Conservation (phyloP, 2,888 invertebrate species). For the Ochropleura plecta region DNA sequence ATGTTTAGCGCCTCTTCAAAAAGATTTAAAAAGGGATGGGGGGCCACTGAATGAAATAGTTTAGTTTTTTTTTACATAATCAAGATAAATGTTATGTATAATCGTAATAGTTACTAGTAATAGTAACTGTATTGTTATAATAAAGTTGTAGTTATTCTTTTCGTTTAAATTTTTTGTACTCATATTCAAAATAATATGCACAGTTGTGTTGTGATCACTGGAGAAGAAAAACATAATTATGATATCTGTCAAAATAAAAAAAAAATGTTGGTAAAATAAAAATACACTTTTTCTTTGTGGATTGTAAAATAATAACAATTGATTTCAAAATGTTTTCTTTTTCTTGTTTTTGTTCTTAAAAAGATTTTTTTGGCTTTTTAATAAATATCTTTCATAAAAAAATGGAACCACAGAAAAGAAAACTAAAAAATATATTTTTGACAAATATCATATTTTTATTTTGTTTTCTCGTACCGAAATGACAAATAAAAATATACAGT, state of each 20-base stretch:
- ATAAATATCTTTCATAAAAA: not conserved
- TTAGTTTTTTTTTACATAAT: not conserved
- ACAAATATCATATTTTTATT: constrained; percentile 52
- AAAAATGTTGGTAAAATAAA: not conserved
- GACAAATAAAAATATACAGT: constrained; percentile 35
- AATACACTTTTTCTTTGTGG: not conserved
- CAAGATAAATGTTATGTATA: constrained; percentile 16
- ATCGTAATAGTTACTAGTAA: constrained; percentile 11
- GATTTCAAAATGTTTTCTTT: not conserved
- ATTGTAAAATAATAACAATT: not conserved
- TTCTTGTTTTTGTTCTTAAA: not conserved
- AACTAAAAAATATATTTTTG: no score
- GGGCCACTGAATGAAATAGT: not conserved
- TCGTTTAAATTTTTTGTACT: constrained; percentile 56
- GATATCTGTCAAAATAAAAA: constrained; percentile 53
- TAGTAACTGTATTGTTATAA: constrained; percentile 17
- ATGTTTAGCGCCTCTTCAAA: constrained; percentile 10
- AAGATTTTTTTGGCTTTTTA: not conserved
- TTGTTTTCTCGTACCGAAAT: constrained; percentile 22
- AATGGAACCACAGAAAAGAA: constrained; percentile 10
- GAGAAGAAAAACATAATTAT: constrained; percentile 10
- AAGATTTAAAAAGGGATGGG: constrained; percentile 26
- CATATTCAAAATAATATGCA: constrained; percentile 47
- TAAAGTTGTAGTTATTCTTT: constrained; percentile 24
- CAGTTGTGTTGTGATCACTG: constrained; percentile 1